phyloP scores from a whole-genome alignment of 2,113 vertebrate genomes.

The Planiliza haematocheilus region DNA sequence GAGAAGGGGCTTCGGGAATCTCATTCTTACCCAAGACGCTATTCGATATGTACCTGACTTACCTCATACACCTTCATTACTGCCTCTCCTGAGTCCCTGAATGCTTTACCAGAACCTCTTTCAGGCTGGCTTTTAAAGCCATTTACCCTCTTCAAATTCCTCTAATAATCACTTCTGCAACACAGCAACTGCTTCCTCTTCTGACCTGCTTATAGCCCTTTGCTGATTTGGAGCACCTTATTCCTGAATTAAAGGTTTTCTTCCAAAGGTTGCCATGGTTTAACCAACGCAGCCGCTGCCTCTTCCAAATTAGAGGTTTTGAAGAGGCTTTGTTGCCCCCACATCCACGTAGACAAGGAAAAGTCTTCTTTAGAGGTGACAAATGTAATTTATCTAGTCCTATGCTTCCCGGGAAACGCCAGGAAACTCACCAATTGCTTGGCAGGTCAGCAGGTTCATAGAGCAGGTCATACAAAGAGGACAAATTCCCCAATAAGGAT shows the following conservation, averaged over 20 bases:
- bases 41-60: constrained; percentile 63
- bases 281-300: not conserved
- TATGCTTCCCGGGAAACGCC: constrained; percentile 4
- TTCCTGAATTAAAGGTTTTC: not conserved
- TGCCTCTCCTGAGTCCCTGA: constrained; percentile 30
- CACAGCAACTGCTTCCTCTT: constrained; percentile 3
- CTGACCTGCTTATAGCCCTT: not conserved
- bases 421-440: not conserved
- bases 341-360: not conserved
- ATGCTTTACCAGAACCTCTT: constrained; percentile 32
- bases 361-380: not conserved
- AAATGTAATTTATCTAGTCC: not conserved
- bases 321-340: not conserved
- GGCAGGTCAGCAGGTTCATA: constrained; percentile 10
- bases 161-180: constrained; percentile 18
- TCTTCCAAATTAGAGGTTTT: not conserved
- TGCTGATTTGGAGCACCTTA: not conserved
- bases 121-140: constrained; percentile 14
- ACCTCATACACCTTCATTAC: constrained; percentile 63
- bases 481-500: too few relatives aligned
- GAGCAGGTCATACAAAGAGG: not conserved
- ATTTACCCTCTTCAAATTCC: constrained; percentile 22
- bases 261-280: not conserved
- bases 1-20: constrained; percentile 44
- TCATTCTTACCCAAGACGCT: constrained; percentile 59